Evolutionary conservation across 1,140 invertebrate species (phyloP), one percentile per base, ranked within the genome.

Genomic region (Latrodectus geometricus): DNA sequence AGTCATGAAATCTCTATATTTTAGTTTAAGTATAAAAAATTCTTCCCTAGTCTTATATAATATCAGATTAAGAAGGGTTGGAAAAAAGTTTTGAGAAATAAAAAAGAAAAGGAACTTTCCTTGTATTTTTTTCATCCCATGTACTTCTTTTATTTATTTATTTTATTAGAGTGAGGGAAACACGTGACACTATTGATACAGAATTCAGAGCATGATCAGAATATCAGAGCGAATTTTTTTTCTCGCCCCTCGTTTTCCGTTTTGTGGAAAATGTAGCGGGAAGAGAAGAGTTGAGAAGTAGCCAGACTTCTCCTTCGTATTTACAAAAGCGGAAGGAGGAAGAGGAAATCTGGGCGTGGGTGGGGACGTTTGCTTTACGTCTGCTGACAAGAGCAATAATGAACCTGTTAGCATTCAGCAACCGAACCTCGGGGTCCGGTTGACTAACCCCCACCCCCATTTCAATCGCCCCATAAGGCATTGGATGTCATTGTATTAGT

Each of bases 391-490:
- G 81, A 68, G 81, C 72, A 65, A 72, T 84, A 84, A 84, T 84
- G 81, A 84, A 84, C 81, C 81, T 84, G 81, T 84, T 84, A 84
- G 81, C 81, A 84, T 84, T 84, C 81, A 75, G 81, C 54, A 76
- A 76, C 75, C 81, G 81, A 84, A 76, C 81, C 20, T 50, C 11
- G 69, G 35, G 20, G 72, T 69, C 72, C 23, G 48, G n/a, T 9
- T 52, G 21, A 14, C 23, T 17, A 8, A 23, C 17, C 14, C 54
- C 23, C 4, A 11, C 69, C 23, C 21, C 23, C 54, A 0, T 61
- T 61, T 61, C 54, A 17, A 11, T 17, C 54, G 11, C 17, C 54
- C 54, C 54, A 61, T 61, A 35, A 35, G 35, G 54, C 11, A 61
- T 8, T 14, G 17, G 54, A 61, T 61, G 54, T 61, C 54, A 61